A percentile compares a stretch with the other conserved stretches of the same genome.
These are phyloP conservation scores for Cyprinodon diabolis DNA, from an alignment of 2,797 vertebrate species.

Conservation along the genomic window DNA sequence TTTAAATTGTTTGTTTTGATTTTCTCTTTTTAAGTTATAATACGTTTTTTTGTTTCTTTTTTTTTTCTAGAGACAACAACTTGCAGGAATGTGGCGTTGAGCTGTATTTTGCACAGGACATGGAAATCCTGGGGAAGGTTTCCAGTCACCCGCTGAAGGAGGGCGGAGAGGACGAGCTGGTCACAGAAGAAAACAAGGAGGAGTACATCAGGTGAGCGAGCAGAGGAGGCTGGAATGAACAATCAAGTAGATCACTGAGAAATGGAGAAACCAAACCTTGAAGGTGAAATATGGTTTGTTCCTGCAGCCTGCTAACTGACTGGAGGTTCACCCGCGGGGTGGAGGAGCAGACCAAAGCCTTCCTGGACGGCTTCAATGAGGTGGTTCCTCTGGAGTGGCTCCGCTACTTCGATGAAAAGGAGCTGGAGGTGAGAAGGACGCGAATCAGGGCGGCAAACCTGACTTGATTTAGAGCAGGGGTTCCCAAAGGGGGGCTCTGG, in stretches of 20 bases:
- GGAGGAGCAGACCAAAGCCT: conserved; percentile 97
- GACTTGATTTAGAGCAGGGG: not conserved
- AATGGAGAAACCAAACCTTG: not conserved
- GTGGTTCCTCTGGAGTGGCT: conserved; percentile 97
- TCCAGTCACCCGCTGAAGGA: conserved; percentile 95
- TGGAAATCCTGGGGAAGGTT: conserved; percentile 98
- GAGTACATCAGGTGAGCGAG: conserved; percentile 91
- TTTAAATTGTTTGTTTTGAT: accelerated
- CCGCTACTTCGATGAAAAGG: conserved; percentile 96
- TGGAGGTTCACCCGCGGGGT: conserved; percentile 96
- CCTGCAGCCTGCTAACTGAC: conserved; percentile 89
- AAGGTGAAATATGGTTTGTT: not conserved
- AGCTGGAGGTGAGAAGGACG: conserved; percentile 89
- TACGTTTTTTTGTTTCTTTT: not conserved
- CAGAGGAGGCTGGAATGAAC: not conserved
- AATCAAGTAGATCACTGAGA: not conserved
- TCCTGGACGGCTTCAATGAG: conserved; percentile 96
- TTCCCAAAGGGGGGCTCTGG: too few species aligned
- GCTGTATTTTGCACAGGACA: conserved; percentile 97
- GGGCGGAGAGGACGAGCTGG: conserved; percentile 91
- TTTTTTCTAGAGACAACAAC: conserved; percentile 88
- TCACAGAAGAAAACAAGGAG: conserved; percentile 96
- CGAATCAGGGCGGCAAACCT: too few species aligned
- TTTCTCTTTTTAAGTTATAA: not conserved
- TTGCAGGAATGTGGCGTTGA: conserved; percentile 95